These are phyloP conservation scores for Lipotes vexillifer DNA, from an alignment of 2,113 vertebrate genomes.

Conservation along the genomic window DNA sequence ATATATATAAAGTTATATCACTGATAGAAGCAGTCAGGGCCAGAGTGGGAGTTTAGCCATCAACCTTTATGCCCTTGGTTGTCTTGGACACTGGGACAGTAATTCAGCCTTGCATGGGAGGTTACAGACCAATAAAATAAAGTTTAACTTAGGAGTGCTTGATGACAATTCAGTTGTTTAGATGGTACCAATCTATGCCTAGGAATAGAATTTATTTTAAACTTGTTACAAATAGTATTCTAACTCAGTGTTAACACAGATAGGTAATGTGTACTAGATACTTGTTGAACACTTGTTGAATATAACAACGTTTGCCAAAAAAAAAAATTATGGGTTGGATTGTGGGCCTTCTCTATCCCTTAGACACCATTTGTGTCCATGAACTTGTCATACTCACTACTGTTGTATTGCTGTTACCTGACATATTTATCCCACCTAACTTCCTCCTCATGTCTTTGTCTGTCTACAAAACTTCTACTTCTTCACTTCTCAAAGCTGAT, in stretches of 20 bases:
- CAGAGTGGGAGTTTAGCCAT: background rate
- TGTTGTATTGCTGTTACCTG: background rate
- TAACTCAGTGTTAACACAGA: background rate
- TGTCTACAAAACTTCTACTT: background rate
- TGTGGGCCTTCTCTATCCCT: background rate
- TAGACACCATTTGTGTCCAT: background rate
- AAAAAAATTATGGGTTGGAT: background rate
- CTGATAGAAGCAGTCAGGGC: background rate
- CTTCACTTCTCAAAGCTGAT: background rate
- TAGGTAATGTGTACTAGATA: background rate
- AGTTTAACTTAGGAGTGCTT: background rate
- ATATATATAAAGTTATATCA: background rate
- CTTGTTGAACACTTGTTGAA: background rate
- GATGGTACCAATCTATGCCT: background rate
- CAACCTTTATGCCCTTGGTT: background rate
- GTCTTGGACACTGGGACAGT: background rate
- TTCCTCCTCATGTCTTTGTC: background rate
- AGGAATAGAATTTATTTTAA: slow-evolving; percentile 14
- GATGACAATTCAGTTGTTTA: background rate
- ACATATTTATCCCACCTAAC: background rate
- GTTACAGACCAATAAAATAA: background rate
- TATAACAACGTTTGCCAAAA: background rate
- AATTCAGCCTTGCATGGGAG: background rate
- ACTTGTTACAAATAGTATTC: background rate
- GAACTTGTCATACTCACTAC: background rate